phyloP scores from a whole-genome alignment of 2,797 vertebrate genomes.

The Peromyscus melanophrys region DNA sequence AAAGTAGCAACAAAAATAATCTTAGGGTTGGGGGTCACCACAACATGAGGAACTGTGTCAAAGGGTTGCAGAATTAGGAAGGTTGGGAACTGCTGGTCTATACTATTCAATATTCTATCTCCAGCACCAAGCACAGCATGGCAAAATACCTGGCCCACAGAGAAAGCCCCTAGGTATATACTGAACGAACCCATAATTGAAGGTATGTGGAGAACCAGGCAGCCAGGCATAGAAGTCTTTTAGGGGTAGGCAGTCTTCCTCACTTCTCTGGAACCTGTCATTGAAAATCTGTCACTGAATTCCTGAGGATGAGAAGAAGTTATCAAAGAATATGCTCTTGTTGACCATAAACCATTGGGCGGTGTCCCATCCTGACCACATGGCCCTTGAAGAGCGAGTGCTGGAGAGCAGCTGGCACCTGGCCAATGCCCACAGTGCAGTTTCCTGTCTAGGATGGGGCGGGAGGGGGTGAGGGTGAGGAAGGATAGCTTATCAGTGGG shows the following conservation, averaged over 20 bases:
- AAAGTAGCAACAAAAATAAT: neutral
- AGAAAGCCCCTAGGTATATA: neutral
- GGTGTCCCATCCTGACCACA: neutral
- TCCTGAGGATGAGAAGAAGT: neutral
- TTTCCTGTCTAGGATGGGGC: neutral
- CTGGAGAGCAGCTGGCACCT: neutral
- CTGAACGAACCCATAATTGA: neutral
- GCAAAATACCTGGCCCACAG: neutral
- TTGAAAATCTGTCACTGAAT: neutral
- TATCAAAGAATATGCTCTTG: neutral
- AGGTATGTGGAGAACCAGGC: neutral
- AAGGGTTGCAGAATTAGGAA: neutral
- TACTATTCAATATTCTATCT: neutral
- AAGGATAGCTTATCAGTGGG: neutral
- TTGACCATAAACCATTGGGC: too few species aligned
- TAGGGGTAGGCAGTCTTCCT: neutral
- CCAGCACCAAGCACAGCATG: neutral
- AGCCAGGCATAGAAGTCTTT: neutral
- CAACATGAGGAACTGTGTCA: neutral
- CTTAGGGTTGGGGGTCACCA: neutral
- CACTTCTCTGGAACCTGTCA: neutral
- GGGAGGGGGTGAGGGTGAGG: neutral
- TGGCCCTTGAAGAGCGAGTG: rapidly evolving
- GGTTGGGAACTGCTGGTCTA: neutral
- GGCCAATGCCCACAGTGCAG: neutral